These are phyloP conservation scores for Chloroclysta siterata DNA, from an alignment of 2,888 invertebrate genomes.

Conservation along the genomic window DNA sequence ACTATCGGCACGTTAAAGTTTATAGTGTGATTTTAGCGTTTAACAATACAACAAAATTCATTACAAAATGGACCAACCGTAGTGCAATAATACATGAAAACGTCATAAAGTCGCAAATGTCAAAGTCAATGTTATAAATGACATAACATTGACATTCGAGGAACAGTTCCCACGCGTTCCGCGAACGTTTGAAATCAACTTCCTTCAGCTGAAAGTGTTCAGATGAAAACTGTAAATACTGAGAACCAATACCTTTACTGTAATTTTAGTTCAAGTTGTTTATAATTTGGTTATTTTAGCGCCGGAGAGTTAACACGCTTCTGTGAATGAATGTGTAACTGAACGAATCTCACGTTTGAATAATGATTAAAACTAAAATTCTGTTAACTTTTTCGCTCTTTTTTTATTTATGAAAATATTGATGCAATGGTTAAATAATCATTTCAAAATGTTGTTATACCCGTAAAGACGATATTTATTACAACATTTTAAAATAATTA, in stretches of 20 bases:
- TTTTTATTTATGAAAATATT: too few species aligned
- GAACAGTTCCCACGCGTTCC: slow-evolving; percentile 37
- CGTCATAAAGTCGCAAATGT: slow-evolving; percentile 15
- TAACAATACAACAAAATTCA: too few species aligned
- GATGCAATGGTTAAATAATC: too few species aligned
- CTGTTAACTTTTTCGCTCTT: too few species aligned
- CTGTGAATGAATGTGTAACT: slow-evolving; percentile 24
- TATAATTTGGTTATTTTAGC: slow-evolving; percentile 30
- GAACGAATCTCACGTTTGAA: slow-evolving; percentile 8
- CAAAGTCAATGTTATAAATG: slow-evolving; percentile 28
- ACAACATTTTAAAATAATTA: too few species aligned
- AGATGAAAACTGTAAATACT: slow-evolving; percentile 42
- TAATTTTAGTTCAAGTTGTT: slow-evolving; percentile 26
- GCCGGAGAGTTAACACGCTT: slow-evolving; percentile 26
- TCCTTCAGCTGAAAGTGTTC: slow-evolving; percentile 36
- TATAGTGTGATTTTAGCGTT: slow-evolving; percentile 2
- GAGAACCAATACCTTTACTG: slow-evolving; percentile 34
- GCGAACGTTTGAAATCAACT: slow-evolving; percentile 33
- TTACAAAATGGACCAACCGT: neutral
- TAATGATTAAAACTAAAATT: neutral
- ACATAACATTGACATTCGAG: slow-evolving; percentile 18
- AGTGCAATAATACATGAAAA: neutral
- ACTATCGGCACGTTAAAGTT: slow-evolving; percentile 4
- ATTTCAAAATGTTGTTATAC: too few species aligned
- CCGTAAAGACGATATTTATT: too few species aligned